Evolutionary conservation across 2,888 invertebrate species (phyloP), one percentile per base, ranked within the genome.

Genomic region (Eilema caniola): DNA sequence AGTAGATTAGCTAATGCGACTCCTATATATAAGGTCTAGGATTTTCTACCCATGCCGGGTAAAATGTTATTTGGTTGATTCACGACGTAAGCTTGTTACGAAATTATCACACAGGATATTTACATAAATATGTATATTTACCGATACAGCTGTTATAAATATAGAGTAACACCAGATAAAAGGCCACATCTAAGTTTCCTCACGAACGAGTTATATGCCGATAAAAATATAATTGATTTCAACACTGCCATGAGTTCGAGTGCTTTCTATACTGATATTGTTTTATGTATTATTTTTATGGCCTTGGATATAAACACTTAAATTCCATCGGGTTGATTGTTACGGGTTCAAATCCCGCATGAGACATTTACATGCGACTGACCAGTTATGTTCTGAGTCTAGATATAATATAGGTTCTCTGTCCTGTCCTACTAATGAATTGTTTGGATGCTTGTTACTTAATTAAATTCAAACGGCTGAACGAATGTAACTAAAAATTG

Each of bases 131-230:
- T 63, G 33, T 23, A 53, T 67, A 71, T 66, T 73, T 73, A 81
- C 81, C 81, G 71, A 69, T 24, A 78, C 24, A 63, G 62, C 62
- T 56, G 81, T 63, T 53, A 86, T 77, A 72, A 83, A 76, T 77
- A 82, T 71, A 71, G 78, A 67, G 60, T 77, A 75, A 71, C 73
- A 71, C 70, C 72, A 83, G 71, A 74, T 71, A 70, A 80, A 79
- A 72, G 83, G 73, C 84, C 76, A 87, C 91, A 91, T 89, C 88
- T 88, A 82, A 80, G 80, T 75, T 77, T 70, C 67, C 71, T 72
- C 70, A 78, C 61, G 10, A 61, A 37, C 61, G 20, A 62, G 16
- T 61, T 69, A 63, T 74, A 68, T n/a, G 62, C 47, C 67, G 62
- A 72, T 70, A 72, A 79, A 77, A 77, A 74, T 56, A 65, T n/a